Base-by-base conservation (phyloP, 2,797 vertebrate genomes). In the Hybognathus amarus region DNA sequence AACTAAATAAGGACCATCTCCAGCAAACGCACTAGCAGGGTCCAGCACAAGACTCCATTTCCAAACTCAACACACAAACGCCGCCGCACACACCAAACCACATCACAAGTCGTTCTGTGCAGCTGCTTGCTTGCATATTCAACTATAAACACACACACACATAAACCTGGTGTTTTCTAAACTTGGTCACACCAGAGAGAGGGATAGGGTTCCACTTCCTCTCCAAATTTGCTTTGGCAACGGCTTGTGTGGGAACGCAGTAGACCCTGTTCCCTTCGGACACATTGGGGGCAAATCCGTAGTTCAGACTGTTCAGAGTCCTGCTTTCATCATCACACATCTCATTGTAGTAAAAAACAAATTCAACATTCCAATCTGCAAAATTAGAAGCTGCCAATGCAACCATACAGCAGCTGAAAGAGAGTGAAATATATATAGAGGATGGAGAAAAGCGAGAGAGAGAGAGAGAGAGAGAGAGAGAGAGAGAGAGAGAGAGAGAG, bases 201-300 rank as follows among this genome's bases (percentile, higher is more conserved):
- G 87, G 87, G 90, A 88, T 83, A 90, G 76, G 92, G 93, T 90
- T 91, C 94, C 90, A 91, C 92, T 92, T 95, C 95, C 95, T 94
- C 88, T 80, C 81, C 89, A 88, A 93, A 90, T 92, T 95, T 95
- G 90, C 90, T 87, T 90, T 95, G 96, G 96, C 95, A 95, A 91
- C 71, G 77, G 80, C 90, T 87, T 91, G 90, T 92, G 93, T 96
- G 95, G 95, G 95, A 96, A 94, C 91, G 86, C 91, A 91, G 89
- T 79, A 69, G 89, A 83, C 89, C 82, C 87, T 64, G 88, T 80
- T 91, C 84, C 89, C 87, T 83, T 87, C 82, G 1, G 85, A 76
- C 87, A 69, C 87, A 82, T 71, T 85, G 89, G 86, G 87, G 81
- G 87, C 85, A 85, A 82, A 61, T 74, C 40, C 6, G 18, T 18